These are phyloP conservation scores for Drosophila bunnanda DNA, from an alignment of 2,888 invertebrate genomes.

Conservation along the genomic window DNA sequence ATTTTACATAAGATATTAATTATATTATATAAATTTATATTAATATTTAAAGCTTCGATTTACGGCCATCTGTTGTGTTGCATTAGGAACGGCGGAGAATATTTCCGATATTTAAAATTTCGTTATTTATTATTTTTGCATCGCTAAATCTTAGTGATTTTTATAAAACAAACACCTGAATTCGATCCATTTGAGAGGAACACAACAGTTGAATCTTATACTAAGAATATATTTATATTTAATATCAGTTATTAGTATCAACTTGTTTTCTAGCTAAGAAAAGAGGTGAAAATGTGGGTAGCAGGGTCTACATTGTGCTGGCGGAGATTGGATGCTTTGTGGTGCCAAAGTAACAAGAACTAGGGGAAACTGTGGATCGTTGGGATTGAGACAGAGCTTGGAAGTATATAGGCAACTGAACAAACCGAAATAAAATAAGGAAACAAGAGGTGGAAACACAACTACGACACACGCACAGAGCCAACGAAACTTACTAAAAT, in stretches of 20 bases:
- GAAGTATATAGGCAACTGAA: conserved; percentile 20
- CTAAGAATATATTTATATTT: background rate
- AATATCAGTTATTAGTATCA: conserved; percentile 6
- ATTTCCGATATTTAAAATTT: background rate
- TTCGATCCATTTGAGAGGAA: background rate
- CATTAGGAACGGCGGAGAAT: background rate
- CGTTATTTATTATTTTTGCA: too few relatives aligned
- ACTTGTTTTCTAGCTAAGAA: conserved; percentile 28
- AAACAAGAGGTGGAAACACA: conserved; percentile 18
- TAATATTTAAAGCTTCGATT: background rate
- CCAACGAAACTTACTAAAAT: conserved; percentile 83
- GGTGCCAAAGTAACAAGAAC: conserved; percentile 36
- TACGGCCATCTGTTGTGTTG: conserved; percentile 1
- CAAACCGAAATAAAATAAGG: conserved; percentile 1
- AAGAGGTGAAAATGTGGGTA: conserved; percentile 30
- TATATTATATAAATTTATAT: background rate
- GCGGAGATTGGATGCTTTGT: conserved; percentile 32
- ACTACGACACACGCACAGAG: conserved; percentile 65
- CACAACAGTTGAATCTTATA: background rate
- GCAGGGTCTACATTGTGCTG: conserved; percentile 37
- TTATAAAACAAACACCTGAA: too few relatives aligned
- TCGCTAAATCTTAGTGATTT: background rate
- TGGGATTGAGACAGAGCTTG: conserved; percentile 2
- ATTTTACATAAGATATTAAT: background rate
- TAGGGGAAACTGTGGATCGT: conserved; percentile 8